Evolutionary conservation across 2,113 vertebrate species (phyloP), one percentile per base, ranked within the genome.

Genomic region (Cairina moschata): DNA sequence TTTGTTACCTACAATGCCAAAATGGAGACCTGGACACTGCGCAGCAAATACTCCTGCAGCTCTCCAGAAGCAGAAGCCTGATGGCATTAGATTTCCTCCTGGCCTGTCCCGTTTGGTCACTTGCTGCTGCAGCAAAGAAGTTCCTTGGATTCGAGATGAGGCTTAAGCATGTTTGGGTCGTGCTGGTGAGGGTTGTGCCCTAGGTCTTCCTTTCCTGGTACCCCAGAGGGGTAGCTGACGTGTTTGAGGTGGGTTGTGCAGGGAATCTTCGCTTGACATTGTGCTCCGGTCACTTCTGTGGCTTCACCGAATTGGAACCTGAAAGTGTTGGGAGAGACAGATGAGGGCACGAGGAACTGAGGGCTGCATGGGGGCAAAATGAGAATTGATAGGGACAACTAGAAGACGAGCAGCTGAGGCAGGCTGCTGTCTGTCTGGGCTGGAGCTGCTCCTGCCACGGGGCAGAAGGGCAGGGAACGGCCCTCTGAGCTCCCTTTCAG

Each of bases 61-160:
- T 66, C 46, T 54, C 66, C 7, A 2, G n/a, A 75, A 92, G 88
- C 76, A 94, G 83, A 83, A 66, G 31, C 65, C 32, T 26, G 13
- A 31, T 31, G 34, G 36, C 32, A 21, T 48, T 16, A 31, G 55
- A 88, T 88, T 86, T 82, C 69, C 34, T 81, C 13, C 4, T 84
- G 69, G 63, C 73, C 80, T 28, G 22, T 32, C 83, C 86, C 2
- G 0, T 46, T 50, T 21, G 46, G 34, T 95, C 84, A 76, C 5
- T 0, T 93, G 83, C 42, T 26, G 54, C 50, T 48, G 65, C 73
- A 71, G 25, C 8, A 75, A 32, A 79, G 86, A 87, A 87, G 69
- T 82, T 90, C 31, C 67, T 94, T 82, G 91, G 86, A 94, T 68
- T 93, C 74, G 20, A 65, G 95, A 88, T 93, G 60, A 90, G 77